Base-by-base conservation (phyloP, 2,113 vertebrate genomes). In the Motacilla tschutschensis region DNA sequence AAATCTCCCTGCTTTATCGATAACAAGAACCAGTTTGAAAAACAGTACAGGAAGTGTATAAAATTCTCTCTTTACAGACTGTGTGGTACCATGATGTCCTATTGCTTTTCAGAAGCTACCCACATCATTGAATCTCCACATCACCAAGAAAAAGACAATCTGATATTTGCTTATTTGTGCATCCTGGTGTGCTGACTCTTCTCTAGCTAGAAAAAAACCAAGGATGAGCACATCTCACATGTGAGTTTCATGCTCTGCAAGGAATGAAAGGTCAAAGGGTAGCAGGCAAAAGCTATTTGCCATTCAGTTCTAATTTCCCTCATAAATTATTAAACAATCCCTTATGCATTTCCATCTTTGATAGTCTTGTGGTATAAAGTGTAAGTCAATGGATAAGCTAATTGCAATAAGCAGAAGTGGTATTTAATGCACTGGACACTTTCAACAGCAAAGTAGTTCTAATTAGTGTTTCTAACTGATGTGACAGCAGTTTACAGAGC, bases 391-490 rank as follows among this genome's bases (percentile, higher is more conserved):
- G 97, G 96, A 89, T 96, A 95, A 97, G 97, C 98, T 98, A 98
- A 99, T 98, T 98, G 98, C 98, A 97, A 97, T 98, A 98, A 98
- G 98, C 97, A 98, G 97, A 97, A 98, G 96, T 97, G 97, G 96
- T 98, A 98, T 98, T 98, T 98, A 98, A 98, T 96, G 97, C 95
- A 97, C 96, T 97, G 96, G 97, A 97, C 97, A 96, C 97, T 98
- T 97, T 96, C 97, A 97, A 96, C 97, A 95, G 95, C 96, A 97
- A 98, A 98, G 97, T 97, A 97, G 96, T 97, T 97, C 97, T 99
- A 98, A 99, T 99, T 98, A 98, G 98, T 95, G 97, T 97, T 97
- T 94, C 96, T 97, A 95, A 96, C 96, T 96, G 98, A 98, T 98
- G 98, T 98, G 97, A 97, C 97, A 97, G 96, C 95, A 96, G 95